Base-by-base conservation (phyloP, 2,888 invertebrate genomes). In the Carcina quercana region DNA sequence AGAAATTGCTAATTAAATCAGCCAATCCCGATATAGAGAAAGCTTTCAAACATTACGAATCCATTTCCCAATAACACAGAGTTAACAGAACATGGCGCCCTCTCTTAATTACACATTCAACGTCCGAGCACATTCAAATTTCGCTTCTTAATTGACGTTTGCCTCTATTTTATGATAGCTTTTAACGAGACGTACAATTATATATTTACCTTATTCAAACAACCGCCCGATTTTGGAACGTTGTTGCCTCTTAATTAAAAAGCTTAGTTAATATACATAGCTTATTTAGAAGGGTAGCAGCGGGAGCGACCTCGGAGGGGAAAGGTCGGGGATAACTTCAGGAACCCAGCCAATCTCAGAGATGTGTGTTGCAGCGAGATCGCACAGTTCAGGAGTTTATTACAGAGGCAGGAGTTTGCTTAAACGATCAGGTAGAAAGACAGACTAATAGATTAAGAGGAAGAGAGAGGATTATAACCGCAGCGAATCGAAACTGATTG, bases 41-140 rank as follows among this genome's bases (percentile, higher is more conserved):
- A n/a, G n/a, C n/a, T n/a, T n/a, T 5, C 8, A 5, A 5, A 3
- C 25, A 31, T 34, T 32, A 30, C 37, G 43, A 55, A 52, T 53
- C 50, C 46, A 45, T 54, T 57, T 53, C 50, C 52, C 54, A 61
- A 60, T 60, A 61, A 52, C 48, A 38, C 36, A 37, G 28, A 52
- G 47, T 47, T 44, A 43, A 48, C 44, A 42, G 15, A 24, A 24
- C 8, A 37, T 37, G 43, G 49, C 42, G 45, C 20, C 46, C 55
- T 20, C 33, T 30, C 42, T 55, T 66, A 68, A 68, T 69, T 68
- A 64, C 59, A 59, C 56, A 59, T 66, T 68, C 58, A 60, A 48
- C 51, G 55, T 50, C 53, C 51, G 53, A 54, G 47, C 60, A 53
- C 58, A 55, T 59, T 53, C 59, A 53, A 63, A 55, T 59, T 61